Evolutionary conservation across 1,140 invertebrate species (phyloP).

Genomic region (Andricus grossulariae): DNA sequence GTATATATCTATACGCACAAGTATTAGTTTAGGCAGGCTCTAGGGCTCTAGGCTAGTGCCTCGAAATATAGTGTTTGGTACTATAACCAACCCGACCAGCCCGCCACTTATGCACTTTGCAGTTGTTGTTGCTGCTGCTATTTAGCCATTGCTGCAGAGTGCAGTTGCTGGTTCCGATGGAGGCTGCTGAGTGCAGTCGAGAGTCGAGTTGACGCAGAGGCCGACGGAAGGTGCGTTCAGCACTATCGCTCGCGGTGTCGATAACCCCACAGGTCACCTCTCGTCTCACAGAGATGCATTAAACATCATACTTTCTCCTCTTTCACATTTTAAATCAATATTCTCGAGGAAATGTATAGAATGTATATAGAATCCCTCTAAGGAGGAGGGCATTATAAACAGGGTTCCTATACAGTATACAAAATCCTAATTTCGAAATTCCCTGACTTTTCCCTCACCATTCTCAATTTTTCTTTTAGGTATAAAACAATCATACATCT

Average conservation of each 20-base stretch:
- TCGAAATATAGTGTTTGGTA: constrained; percentile 56
- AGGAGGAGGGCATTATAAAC: too few relatives aligned
- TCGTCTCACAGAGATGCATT: constrained; percentile 4
- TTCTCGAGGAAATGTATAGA: background rate
- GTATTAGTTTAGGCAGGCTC: constrained; percentile 46
- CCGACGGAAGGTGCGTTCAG: constrained; percentile 17
- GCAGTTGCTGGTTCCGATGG: background rate
- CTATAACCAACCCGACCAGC: constrained; percentile 44
- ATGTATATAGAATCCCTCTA: too few relatives aligned
- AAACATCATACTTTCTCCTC: background rate
- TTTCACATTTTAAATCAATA: background rate
- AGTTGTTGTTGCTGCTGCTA: background rate
- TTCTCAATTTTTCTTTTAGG: too few relatives aligned
- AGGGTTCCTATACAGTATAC: too few relatives aligned
- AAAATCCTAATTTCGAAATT: too few relatives aligned
- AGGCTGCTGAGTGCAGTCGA: background rate
- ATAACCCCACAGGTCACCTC: constrained; percentile 5
- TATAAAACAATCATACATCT: too few relatives aligned
- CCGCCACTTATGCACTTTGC: constrained; percentile 52
- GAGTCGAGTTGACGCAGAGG: background rate
- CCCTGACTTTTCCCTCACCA: too few relatives aligned
- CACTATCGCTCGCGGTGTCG: constrained; percentile 10
- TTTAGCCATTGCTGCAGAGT: background rate
- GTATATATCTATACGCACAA: background rate
- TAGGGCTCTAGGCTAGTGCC: constrained; percentile 55